Base-by-base conservation (phyloP, 1,140 invertebrate genomes). In the Aphelenchoides besseyi region DNA sequence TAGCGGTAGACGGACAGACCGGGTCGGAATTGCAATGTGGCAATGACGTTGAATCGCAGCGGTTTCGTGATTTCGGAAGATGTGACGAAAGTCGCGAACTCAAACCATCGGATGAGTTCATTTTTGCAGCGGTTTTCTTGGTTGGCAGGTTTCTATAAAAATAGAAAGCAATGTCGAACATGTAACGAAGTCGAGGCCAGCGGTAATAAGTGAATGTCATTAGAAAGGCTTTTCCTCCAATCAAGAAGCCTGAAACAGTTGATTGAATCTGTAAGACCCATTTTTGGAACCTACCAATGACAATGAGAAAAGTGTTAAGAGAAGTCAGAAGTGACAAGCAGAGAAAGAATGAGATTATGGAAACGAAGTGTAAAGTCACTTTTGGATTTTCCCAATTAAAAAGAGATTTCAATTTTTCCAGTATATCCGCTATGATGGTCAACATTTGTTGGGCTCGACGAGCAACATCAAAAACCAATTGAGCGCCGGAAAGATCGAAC, bases 381-480 rank as follows among this genome's bases (percentile, higher is more conserved):
- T 78, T 74, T 16, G 76, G 76, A 26, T 71, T 63, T 36, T 70
- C 71, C 79, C 79, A 81, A 3, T 57, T 70, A 30, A 82, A 78
- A 8, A 81, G 67, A 33, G 37, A 23, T 71, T 48, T 53, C 8
- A 75, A 18, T 61, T 81, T 81, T 61, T 81, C 80, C 23, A 82
- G 61, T 28, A 80, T 53, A 71, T 81, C 73, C 3, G 80, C 81
- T 5, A 33, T 53, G 35, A 82, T 48, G n/a, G 59, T 70, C 9
- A 81, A 35, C 33, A 82, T 8, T 23, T 53, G 36, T 68, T 81
- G 79, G 33, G 75, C 77, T 9, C 68, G 9, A 54, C 73, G 63
- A 2, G 80, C 79, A 28, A 81, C 72, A 55, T 81, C 78, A 48
- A 81, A 82, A 9, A 81, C 74, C 28, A 81, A 57, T 59, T 81